Percentiles rank a stretch among this genome's conserved stretches.
Evolutionary conservation across 1,140 invertebrate species (phyloP).

Genomic region (Oryctes rhinoceros): DNA sequence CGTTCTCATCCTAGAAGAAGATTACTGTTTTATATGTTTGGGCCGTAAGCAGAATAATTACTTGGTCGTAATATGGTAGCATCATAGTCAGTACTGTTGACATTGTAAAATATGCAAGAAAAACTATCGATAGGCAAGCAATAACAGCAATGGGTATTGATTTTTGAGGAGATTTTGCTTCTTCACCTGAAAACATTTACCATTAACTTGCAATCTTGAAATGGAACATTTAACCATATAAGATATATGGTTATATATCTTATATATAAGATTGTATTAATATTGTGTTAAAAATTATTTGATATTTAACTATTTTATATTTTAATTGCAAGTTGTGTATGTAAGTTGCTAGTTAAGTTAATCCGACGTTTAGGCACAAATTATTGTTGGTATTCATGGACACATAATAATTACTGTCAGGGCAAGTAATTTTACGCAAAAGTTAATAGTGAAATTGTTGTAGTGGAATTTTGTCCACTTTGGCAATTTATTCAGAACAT

Average conservation of each 20-base stretch:
- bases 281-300: too few species aligned
- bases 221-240: too few species aligned
- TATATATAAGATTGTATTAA: neutral
- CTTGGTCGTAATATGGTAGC: conserved; percentile 86
- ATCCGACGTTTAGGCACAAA: too few species aligned
- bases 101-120: conserved; percentile 88
- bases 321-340: too few species aligned
- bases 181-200: conserved; percentile 67
- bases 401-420: neutral
- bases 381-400: neutral
- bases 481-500: too few species aligned
- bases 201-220: neutral
- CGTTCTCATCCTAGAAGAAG: conserved; percentile 66
- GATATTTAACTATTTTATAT: too few species aligned
- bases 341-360: too few species aligned
- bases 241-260: neutral
- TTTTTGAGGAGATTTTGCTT: conserved; percentile 88
- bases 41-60: conserved; percentile 52
- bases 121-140: conserved; percentile 81
- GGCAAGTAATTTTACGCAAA: neutral
- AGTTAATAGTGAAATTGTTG: too few species aligned
- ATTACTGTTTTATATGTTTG: neutral
- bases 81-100: conserved; percentile 88
- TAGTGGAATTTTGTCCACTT: too few species aligned
- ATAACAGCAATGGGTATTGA: conserved; percentile 90